Evolutionary conservation across 2,888 invertebrate species (phyloP).

Genomic region (Hesperia comma): DNA sequence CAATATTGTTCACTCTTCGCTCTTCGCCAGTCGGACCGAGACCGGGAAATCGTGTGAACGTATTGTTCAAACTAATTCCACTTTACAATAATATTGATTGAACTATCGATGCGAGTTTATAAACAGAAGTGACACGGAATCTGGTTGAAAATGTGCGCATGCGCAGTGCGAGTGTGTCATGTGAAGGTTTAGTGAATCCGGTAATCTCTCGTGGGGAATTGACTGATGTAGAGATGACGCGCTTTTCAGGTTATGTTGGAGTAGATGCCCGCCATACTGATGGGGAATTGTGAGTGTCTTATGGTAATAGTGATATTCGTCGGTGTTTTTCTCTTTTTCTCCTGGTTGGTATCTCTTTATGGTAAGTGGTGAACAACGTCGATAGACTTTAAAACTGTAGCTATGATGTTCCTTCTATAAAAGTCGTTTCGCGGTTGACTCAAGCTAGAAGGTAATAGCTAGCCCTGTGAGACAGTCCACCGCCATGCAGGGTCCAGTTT

Average conservation of each 20-base stretch:
- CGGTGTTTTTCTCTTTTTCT: too few species aligned
- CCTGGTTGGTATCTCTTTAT: too few species aligned
- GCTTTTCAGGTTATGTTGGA: conserved; percentile 55
- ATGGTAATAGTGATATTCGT: conserved; percentile 9
- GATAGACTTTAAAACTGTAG: too few species aligned
- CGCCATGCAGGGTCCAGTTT: too few species aligned
- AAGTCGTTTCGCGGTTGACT: too few species aligned
- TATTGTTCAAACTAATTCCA: conserved; percentile 44
- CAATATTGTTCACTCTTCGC: conserved; percentile 69
- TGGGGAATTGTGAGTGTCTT: conserved; percentile 78
- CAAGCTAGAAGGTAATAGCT: too few species aligned
- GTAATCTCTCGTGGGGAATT: conserved; percentile 53
- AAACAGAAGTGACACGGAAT: conserved; percentile 23
- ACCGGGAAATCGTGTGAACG: conserved; percentile 61
- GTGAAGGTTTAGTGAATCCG: conserved; percentile 44
- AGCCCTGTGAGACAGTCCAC: too few species aligned
- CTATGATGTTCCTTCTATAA: too few species aligned
- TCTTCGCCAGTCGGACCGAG: conserved; percentile 63
- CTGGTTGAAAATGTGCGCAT: conserved; percentile 19
- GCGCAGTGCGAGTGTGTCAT: conserved; percentile 47
- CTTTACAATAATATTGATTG: conserved; percentile 38
- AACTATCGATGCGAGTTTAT: conserved; percentile 21
- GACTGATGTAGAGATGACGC: conserved; percentile 73
- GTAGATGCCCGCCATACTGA: conserved; percentile 67
- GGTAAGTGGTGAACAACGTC: too few species aligned